Base-by-base conservation (phyloP, 2,888 invertebrate species). In the Actias luna region DNA sequence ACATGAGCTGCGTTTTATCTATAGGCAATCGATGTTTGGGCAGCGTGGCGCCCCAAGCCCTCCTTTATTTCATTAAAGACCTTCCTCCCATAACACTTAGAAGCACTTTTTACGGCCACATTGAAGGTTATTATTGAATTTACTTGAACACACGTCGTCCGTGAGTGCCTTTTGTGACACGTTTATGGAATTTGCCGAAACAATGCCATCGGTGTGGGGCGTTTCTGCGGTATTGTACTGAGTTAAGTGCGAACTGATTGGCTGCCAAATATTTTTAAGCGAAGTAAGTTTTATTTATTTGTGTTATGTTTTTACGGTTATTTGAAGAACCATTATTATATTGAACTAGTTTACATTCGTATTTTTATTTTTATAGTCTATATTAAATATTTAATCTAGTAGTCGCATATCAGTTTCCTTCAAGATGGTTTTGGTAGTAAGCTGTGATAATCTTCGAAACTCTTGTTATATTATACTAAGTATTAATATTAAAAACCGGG, bases 91-190 rank as follows among this genome's bases (percentile, higher is more conserved):
- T 67, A 65, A 42, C 66, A 63, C 65, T 63, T 63, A n/a, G 18
- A 29, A 55, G 35, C 52, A 36, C 52, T 58, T 50, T 60, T 31
- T 31, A 42, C 36, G 61, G 29, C 29, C 14, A 55, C 39, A 29
- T 61, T 55, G 55, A 35, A 22, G 57, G 29, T 42, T 58, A 62
- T 84, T 83, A 86, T 86, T 80, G 79, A 82, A 83, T 86, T 85
- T 80, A 71, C 66, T 68, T 69, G 67, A 70, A 74, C 84, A 78
- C 79, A 79, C 78, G 80, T 80, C 73, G 65, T 66, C 71, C 69
- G 71, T 70, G 80, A 83, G 77, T 75, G 81, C 72, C 76, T 76
- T 75, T 75, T 73, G 74, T 73, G 72, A 60, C 70, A 67, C 68
- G 69, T 71, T 69, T 71, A 59, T 59, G 52, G 42, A 29, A 33